Base-by-base conservation (phyloP, 2,113 vertebrate species). In the Romanogobio albipinnatus region DNA sequence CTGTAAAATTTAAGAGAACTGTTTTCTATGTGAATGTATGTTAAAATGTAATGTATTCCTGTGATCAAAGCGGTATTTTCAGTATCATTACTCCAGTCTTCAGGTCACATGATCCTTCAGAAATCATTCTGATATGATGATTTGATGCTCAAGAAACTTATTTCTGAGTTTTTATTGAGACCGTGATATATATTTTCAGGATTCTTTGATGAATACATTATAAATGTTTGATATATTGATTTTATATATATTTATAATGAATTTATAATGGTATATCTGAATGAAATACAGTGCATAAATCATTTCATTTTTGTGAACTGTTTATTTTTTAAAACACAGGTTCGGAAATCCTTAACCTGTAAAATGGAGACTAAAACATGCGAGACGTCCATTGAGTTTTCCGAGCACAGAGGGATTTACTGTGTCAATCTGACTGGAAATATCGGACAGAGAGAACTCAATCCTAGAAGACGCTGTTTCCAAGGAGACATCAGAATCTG, bases 401-500 rank as follows among this genome's bases (percentile, higher is more conserved):
- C 82, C 0, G 5, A 86, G 51, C 9, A 74, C 62, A 45, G 8
- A 22, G 36, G 56, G 15, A 2, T 70, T 13, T 86, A 86, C 56
- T 86, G 82, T 6, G 0, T 88, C 29, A 68, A 0, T 1, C 62
- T 85, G 13, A 3, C 1, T 3, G 87, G 82, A 78, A 0, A 0
- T 0, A 73, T 86, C 22, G 36, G 39, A 66, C 26, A 64, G 9
- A 84, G 39, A 5, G 0, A 0, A 0, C 2, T 88, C 19, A 11
- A 47, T 64, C 17, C 0, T 3, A 56, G 0, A 22, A 39, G 45
- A 1, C 6, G 0, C 5, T 88, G 85, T 84, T 82, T 77, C 56
- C 0, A 0, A 0, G 85, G 82, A 74, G 76, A 68, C 5, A 62
- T 86, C 9, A 15, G 26, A 10, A 47, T n/a, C 22, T 68, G 85